Evolutionary conservation across 2,797 vertebrate species (phyloP).

Genomic region (Cryptoprocta ferox): DNA sequence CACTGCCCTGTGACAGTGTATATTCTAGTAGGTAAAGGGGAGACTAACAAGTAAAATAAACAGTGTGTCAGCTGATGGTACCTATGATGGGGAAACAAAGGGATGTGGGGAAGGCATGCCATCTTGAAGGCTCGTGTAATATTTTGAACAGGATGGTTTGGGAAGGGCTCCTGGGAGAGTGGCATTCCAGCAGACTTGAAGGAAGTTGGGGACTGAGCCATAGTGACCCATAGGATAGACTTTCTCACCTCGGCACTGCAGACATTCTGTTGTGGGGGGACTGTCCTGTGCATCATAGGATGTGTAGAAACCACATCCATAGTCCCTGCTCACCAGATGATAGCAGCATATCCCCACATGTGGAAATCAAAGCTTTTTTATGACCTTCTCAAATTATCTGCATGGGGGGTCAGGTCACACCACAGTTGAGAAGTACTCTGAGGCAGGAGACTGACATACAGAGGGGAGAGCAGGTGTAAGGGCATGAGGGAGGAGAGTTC

Average conservation of each 20-base stretch:
- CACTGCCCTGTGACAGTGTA: not conserved
- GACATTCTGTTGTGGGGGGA: not conserved
- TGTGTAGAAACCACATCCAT: not conserved
- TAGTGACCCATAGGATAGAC: fast-evolving
- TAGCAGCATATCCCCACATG: fast-evolving
- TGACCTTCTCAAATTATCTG: not conserved
- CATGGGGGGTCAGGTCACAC: too few relatives aligned
- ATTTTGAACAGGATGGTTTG: too few relatives aligned
- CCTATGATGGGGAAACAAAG: not conserved
- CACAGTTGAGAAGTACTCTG: not conserved
- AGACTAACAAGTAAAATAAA: not conserved
- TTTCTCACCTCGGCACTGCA: not conserved
- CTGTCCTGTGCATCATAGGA: fast-evolving
- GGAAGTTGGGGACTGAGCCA: not conserved
- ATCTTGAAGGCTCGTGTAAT: fast-evolving
- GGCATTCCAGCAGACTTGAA: not conserved
- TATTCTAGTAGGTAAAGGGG: not conserved
- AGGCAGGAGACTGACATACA: not conserved
- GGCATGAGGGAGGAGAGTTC: not conserved
- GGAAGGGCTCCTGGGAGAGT: not conserved
- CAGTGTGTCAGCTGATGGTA: fast-evolving
- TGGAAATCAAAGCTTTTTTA: not conserved
- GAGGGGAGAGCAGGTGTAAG: not conserved
- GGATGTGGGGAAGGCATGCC: not conserved
- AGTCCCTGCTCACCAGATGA: not conserved